Evolutionary conservation across 2,113 vertebrate species (phyloP).

Genomic region (Podocnemis expansa): DNA sequence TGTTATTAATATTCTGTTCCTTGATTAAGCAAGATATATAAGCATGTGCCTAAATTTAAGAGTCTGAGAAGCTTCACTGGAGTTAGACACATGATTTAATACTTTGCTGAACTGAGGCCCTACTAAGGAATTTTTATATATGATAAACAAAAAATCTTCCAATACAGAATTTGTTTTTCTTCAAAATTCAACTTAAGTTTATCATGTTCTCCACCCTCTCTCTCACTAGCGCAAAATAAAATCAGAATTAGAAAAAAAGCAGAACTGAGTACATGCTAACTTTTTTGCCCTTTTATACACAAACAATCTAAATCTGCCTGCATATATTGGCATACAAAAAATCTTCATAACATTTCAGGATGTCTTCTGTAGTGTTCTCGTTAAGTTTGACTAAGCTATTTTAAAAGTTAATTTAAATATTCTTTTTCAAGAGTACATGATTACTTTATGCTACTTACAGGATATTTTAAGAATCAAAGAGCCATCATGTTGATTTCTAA

Average conservation of each 20-base stretch:
- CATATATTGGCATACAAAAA: neutral
- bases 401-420: neutral
- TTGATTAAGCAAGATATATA: neutral
- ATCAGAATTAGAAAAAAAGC: neutral
- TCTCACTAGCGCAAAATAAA: neutral
- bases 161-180: neutral
- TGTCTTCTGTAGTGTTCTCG: neutral
- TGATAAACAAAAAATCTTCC: conserved; percentile 38
- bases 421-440: neutral
- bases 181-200: neutral
- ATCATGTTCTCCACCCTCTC: neutral
- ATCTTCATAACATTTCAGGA: neutral
- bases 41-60: neutral
- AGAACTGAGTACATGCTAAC: neutral
- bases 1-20: conserved; percentile 31
- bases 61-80: neutral
- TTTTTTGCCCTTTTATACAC: neutral
- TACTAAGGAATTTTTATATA: neutral
- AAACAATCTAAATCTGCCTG: neutral
- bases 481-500: neutral
- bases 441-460: neutral
- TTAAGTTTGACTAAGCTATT: neutral
- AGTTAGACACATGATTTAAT: conserved; percentile 20
- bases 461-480: neutral
- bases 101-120: neutral